phyloP scores from a whole-genome alignment of 2,888 invertebrate species.

The Leistus spinibarbis region DNA sequence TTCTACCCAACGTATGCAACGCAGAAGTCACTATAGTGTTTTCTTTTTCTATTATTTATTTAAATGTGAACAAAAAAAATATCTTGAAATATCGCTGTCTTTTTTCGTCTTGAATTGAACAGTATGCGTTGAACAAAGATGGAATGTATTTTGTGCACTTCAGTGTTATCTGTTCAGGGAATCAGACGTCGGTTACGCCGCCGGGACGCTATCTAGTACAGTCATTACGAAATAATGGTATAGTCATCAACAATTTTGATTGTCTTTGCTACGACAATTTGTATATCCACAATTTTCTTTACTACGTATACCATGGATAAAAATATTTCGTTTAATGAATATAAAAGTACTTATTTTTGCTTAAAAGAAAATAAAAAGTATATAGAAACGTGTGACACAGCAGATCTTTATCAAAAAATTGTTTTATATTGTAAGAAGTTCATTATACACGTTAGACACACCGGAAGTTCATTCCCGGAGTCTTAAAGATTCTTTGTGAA shows the following conservation, averaged over 20 bases:
- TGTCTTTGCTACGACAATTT: not conserved
- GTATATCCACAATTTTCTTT: no score
- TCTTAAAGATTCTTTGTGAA: not conserved
- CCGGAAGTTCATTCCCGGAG: not conserved
- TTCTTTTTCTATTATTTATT: not conserved
- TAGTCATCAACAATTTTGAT: not conserved
- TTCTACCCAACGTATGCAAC: no score
- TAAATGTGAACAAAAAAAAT: not conserved
- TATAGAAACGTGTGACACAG: not conserved
- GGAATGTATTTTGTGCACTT: not conserved
- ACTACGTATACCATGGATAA: no score
- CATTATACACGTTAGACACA: no score
- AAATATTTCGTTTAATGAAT: no score
- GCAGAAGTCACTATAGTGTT: not conserved
- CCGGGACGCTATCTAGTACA: not conserved
- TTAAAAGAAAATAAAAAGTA: not conserved
- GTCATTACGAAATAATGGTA: not conserved
- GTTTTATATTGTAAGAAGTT: not conserved
- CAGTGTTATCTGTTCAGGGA: not conserved
- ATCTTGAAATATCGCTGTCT: no score
- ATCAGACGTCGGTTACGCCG: not conserved
- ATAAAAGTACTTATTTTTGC: no score
- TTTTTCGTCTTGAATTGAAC: not conserved
- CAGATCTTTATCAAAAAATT: not conserved
- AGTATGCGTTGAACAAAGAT: no score